phyloP scores from a whole-genome alignment of 1,140 invertebrate species.

The Oscheius sp. region DNA sequence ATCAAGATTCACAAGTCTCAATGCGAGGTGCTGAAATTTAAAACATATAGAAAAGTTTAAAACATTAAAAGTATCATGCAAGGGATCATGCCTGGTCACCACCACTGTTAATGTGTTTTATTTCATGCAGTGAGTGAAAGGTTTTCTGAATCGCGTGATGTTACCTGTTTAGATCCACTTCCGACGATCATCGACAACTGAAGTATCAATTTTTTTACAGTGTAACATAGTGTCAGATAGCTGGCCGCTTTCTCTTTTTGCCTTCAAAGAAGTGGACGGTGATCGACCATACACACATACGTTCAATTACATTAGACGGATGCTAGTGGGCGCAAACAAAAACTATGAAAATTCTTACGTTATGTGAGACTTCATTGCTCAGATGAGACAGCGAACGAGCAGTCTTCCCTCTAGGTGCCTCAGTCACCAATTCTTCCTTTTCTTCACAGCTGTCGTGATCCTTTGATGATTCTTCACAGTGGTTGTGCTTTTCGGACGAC shows the following conservation, averaged over 20 bases:
- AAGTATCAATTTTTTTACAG: neutral
- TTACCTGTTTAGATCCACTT: neutral
- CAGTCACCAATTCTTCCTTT: neutral
- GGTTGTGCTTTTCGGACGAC: neutral
- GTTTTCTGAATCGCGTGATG: neutral
- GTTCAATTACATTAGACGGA: too few species aligned
- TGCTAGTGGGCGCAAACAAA: too few species aligned
- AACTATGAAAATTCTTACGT: neutral
- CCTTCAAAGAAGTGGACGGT: too few species aligned
- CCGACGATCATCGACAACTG: neutral
- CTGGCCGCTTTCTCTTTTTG: neutral
- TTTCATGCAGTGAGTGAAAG: neutral
- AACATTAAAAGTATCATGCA: neutral
- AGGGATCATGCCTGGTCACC: neutral
- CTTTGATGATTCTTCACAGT: neutral
- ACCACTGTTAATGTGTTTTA: neutral
- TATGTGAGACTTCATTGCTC: conserved; percentile 4
- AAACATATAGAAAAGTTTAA: neutral
- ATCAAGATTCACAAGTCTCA: conserved; percentile 2
- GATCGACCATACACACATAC: too few species aligned
- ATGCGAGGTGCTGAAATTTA: conserved; percentile 1
- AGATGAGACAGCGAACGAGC: neutral
- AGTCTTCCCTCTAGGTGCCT: neutral
- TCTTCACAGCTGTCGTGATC: neutral
- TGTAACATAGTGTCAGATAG: too few species aligned